Percentiles rank a stretch among this genome's conserved stretches.
Evolutionary conservation across 2,113 vertebrate genomes (phyloP).

Genomic region (Hoplias malabaricus): DNA sequence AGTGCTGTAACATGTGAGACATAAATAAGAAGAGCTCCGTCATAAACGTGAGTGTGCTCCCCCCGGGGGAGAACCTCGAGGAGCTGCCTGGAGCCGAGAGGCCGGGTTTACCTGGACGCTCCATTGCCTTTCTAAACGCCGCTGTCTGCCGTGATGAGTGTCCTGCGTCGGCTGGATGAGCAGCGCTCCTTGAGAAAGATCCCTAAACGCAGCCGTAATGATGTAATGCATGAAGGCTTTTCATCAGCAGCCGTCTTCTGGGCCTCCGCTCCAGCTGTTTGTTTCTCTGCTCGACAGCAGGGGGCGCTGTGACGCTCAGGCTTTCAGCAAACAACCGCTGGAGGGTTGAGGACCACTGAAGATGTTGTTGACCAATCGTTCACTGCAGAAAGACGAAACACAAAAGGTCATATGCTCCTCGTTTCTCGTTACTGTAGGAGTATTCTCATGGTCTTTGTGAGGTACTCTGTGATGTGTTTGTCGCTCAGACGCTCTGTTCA

Average conservation of each 20-base stretch:
- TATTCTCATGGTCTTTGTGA: too few species aligned
- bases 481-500: too few species aligned
- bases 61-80: constrained; percentile 21
- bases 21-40: constrained; percentile 63
- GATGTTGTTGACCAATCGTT: too few species aligned
- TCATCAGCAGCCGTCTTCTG: constrained; percentile 55
- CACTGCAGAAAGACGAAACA: too few species aligned
- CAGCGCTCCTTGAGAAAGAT: background rate
- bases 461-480: too few species aligned
- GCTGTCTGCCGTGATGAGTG: constrained; percentile 52
- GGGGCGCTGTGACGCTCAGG: background rate
- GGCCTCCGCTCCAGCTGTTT: constrained; percentile 21
- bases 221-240: constrained; percentile 32
- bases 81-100: constrained; percentile 31
- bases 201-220: constrained; percentile 23
- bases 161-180: constrained; percentile 44
- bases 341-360: background rate
- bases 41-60: constrained; percentile 31
- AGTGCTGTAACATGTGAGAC: constrained; percentile 49
- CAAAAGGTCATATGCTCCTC: too few species aligned
- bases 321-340: background rate
- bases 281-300: background rate
- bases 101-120: constrained; percentile 42
- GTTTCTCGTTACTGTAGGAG: too few species aligned
- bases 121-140: constrained; percentile 58